A percentile compares a stretch with the other conserved stretches of the same genome.
phyloP scores from a whole-genome alignment of 2,113 vertebrate genomes.

The Nothocercus nigrocapillus region DNA sequence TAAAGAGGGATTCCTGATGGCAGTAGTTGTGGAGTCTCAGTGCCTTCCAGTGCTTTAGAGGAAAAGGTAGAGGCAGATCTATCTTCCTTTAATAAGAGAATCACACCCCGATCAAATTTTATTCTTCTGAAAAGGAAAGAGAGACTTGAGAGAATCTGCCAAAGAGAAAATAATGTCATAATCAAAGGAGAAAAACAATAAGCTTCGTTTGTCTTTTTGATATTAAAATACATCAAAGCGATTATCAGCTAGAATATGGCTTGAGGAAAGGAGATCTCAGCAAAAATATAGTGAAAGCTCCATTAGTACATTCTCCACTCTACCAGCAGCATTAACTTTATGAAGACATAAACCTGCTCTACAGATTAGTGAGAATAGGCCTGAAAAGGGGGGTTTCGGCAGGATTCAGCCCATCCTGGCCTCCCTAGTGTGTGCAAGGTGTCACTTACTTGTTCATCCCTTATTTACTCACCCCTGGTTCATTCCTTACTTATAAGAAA shows the following conservation, averaged over 20 bases:
- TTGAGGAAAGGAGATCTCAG: not conserved
- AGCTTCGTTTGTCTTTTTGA: not conserved
- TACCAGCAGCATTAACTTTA: not conserved
- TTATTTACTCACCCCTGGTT: not conserved
- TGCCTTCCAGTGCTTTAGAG: not conserved
- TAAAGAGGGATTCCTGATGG: not conserved
- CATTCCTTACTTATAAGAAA: not conserved
- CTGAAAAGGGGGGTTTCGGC: not conserved
- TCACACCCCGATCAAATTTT: slow-evolving; percentile 23
- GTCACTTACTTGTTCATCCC: not conserved
- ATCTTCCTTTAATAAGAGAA: not conserved
- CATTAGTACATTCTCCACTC: not conserved
- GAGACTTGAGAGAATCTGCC: not conserved
- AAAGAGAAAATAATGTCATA: not conserved
- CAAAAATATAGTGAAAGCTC: not conserved
- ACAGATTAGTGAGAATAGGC: not conserved
- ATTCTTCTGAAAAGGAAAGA: not conserved
- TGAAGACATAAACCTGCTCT: not conserved
- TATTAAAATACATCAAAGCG: not conserved
- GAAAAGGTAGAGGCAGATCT: not conserved
- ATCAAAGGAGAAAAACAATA: not conserved
- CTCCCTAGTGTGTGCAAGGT: not conserved
- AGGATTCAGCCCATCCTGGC: not conserved
- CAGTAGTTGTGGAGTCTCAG: not conserved
- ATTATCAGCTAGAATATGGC: not conserved